phyloP scores from a whole-genome alignment of 2,113 vertebrate species.

The Calyptomena viridis region DNA sequence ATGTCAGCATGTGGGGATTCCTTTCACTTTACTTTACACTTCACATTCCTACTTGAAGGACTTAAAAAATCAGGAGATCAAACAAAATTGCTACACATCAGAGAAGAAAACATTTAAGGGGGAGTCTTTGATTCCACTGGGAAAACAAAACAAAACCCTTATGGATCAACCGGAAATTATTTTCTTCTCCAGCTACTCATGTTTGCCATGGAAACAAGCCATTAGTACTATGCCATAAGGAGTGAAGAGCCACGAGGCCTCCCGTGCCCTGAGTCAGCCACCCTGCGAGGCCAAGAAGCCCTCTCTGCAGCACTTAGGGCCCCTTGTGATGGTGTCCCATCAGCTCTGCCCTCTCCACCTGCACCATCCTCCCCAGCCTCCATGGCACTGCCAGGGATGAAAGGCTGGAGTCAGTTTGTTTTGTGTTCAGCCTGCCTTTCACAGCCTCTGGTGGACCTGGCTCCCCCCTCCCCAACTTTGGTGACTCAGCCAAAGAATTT shows the following conservation, averaged over 20 bases:
- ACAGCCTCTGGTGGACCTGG: rapidly evolving
- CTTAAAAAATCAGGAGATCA: not conserved
- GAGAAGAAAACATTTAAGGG: not conserved
- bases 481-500: slow-evolving; percentile 44
- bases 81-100: rapidly evolving
- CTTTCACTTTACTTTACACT: not conserved
- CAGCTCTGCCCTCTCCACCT: not conserved
- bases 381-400: not conserved
- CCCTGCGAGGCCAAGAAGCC: not conserved
- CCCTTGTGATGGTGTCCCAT: rapidly evolving
- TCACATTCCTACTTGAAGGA: not conserved
- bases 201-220: not conserved
- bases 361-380: not conserved
- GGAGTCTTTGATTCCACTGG: not conserved
- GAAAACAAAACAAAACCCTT: not conserved
- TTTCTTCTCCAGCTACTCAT: not conserved
- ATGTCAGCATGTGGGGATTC: rapidly evolving
- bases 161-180: not conserved
- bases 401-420: not conserved
- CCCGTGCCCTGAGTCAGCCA: not conserved
- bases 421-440: not conserved
- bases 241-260: not conserved
- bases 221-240: not conserved
- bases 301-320: not conserved
- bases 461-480: not conserved